Base-by-base conservation (phyloP, 1,140 invertebrate species). In the Sitobion miscanthi region DNA sequence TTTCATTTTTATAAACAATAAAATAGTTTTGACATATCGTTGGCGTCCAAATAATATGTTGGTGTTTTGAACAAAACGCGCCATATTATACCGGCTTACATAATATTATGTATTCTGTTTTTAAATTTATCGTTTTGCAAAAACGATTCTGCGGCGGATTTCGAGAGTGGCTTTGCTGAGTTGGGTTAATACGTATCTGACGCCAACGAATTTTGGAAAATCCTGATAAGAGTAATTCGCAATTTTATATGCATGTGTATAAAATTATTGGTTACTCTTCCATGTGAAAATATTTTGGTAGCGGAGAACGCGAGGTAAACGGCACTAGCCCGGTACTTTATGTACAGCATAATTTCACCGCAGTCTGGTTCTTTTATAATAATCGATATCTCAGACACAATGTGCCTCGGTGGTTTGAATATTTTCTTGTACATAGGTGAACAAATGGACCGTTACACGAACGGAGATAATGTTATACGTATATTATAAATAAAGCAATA, bases 121-220 rank as follows among this genome's bases (percentile, higher is more conserved):
- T 86, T 7, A n/a, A 87, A 49, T 87, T 87, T 49, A 87, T 87
- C 14, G 85, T 20, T 30, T 87, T 17, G 85, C 9, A 49, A 49
- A n/a, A 49, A 47, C 25, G 30, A 49, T 49, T 49, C 30, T n/a
- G 42, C 7, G 30, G 25, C 1, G 11, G 45, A 87, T n/a, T 49
- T 47, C 11, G 11, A 49, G 14, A 49, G 45, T 87, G 45, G 85
- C 47, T 87, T 87, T 87, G 45, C 17, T n/a, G 85, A n/a, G 45
- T 87, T 86, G 83, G 85, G 14, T 87, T 87, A 17, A 49, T 35
- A 87, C 30, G 62, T 17, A 87, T 87, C 85, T n/a, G 45, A 87
- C 30, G 30, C 11, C 45, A n/a, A 49, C 85, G 30, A n/a, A 49
- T 87, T 49, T 47, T 2, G 45, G 1, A 25, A 49, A 87, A 49